Base-by-base conservation (phyloP, 2,888 invertebrate species). In the Leptarthrus brevirostris region DNA sequence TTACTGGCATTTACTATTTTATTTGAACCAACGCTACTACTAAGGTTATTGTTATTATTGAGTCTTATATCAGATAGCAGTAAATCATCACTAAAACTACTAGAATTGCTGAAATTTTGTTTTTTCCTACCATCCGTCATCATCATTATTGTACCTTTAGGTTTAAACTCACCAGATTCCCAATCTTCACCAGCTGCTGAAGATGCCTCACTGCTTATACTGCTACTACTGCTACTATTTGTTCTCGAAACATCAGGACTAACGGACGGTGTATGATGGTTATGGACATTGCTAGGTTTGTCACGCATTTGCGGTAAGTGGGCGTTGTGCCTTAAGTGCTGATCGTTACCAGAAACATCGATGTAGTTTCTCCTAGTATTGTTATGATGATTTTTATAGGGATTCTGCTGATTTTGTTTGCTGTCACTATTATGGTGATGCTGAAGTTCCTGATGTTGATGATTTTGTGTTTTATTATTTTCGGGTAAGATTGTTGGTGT, bases 131-230 rank as follows among this genome's bases (percentile, higher is more conserved):
- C 61, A 49, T 61, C 61, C 74, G 73, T 64, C 74, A 40, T 73
- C 76, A 64, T 72, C 72, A 56, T 72, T 16, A 20, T 49, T 49
- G 56, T 64, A 66, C 54, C 71, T 54, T 71, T 54, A 71, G 26
- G 36, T 56, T 64, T 69, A 77, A 80, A 85, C 85, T 85, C 83
- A 85, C 84, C 84, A 80, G 84, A 84, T 83, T 85, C 85, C 85
- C 85, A 85, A 80, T 83, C 84, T 79, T 83, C 85, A 76, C 83
- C 83, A 76, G 81, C 81, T 75, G 72, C 61, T 22, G 72, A 80
- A 77, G 82, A 80, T 77, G 81, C 82, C 77, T 81, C 81, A 79
- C 79, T 82, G 79, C 80, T 81, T 75, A 79, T 82, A 75, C 81
- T 81, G 77, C 79, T 79, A 76, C 77, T 79, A 77, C 77, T 78